Conservation (phyloP, 30 jellyfish, hydroid and myxozoan genomes). For the Aurelia aurita region DNA sequence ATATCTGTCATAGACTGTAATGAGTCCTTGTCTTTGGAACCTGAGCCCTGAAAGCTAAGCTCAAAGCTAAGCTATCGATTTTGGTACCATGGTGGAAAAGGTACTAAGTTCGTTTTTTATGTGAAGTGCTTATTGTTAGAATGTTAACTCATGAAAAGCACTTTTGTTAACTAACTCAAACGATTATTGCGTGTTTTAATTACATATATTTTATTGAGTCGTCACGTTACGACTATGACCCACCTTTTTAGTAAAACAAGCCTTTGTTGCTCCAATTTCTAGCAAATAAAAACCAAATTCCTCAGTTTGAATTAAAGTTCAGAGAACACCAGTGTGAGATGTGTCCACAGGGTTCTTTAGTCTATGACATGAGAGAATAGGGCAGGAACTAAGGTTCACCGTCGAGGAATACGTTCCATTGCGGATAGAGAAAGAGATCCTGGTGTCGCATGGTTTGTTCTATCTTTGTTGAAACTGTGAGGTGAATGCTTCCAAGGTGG, state of each 20-base stretch:
- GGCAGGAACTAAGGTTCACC: background rate
- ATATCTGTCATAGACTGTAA: no score
- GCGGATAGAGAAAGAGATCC: background rate
- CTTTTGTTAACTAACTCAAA: no score
- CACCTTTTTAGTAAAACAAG: background rate
- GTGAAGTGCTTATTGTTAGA: no score
- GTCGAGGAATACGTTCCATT: background rate
- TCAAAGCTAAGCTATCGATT: no score
- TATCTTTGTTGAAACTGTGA: background rate
- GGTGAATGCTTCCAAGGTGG: constrained; percentile 30
- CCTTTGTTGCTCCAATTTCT: background rate
- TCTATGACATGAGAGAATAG: background rate
- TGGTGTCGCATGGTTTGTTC: background rate
- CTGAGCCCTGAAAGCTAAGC: no score
- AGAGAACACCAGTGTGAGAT: background rate
- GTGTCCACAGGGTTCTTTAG: background rate
- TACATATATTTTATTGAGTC: no score
- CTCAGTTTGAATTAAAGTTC: background rate
- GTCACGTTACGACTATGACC: background rate
- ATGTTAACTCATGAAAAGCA: no score
- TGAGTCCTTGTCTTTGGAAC: no score
- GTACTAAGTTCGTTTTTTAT: no score
- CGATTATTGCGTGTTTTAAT: no score
- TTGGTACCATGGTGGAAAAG: no score
- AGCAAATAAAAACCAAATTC: constrained; percentile 1